Percentiles rank a stretch among this genome's conserved stretches.
These are phyloP conservation scores for Sycophaga agraensis DNA, from an alignment of 1,140 invertebrate genomes.

Conservation along the genomic window DNA sequence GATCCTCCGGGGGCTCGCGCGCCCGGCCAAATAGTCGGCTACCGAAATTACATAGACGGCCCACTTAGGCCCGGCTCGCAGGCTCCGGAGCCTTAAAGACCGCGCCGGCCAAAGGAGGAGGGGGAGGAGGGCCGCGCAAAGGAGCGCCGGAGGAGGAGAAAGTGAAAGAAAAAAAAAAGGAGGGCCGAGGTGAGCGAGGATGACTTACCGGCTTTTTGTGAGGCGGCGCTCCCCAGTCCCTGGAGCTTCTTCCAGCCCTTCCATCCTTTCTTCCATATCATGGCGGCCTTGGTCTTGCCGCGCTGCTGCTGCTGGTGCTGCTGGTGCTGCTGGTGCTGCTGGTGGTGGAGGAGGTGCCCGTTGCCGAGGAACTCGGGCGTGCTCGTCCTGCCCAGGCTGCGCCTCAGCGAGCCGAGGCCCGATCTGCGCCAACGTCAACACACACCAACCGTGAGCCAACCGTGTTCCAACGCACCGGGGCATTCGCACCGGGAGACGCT, in stretches of 20 bases:
- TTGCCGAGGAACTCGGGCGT: slow-evolving; percentile 34
- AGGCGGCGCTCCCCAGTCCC: slow-evolving; percentile 61
- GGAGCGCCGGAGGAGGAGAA: neutral
- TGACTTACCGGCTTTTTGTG: slow-evolving; percentile 56
- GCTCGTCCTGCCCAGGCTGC: slow-evolving; percentile 40
- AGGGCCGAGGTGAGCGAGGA: slow-evolving; percentile 7
- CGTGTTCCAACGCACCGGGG: too few species aligned
- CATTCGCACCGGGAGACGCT: neutral
- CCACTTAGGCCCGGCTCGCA: too few species aligned
- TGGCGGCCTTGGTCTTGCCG: slow-evolving; percentile 50
- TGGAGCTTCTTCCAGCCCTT: slow-evolving; percentile 78
- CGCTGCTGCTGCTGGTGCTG: slow-evolving; percentile 34
- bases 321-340: slow-evolving; percentile 8
- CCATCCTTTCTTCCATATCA: slow-evolving; percentile 63
- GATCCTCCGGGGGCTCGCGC: too few species aligned
- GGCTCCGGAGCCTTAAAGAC: too few species aligned
- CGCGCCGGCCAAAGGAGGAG: too few species aligned
- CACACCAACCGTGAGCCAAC: neutral
- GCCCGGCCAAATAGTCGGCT: neutral
- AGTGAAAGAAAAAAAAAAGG: neutral
- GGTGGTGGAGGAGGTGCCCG: neutral
- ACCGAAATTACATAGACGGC: neutral
- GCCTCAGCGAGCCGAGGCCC: slow-evolving; percentile 49
- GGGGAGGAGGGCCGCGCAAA: neutral
- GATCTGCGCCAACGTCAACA: slow-evolving; percentile 36